Conservation (phyloP, 2,797 vertebrate genomes). For the Notolepis coatsorum region DNA sequence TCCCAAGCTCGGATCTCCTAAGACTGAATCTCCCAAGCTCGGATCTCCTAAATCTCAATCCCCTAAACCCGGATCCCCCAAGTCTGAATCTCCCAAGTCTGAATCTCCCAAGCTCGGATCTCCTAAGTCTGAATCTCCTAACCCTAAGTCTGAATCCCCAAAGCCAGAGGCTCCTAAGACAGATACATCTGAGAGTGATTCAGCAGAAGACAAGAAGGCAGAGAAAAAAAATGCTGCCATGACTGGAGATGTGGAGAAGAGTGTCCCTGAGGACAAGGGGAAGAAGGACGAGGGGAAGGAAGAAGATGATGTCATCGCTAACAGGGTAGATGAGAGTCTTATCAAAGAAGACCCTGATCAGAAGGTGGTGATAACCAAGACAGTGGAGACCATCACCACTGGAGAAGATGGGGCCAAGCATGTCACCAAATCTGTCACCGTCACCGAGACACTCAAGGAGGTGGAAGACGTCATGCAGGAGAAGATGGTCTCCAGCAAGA, state of each 20-base stretch:
- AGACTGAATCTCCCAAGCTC: too few species aligned
- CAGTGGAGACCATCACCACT: slow-evolving; percentile 90
- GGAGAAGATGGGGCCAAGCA: slow-evolving; percentile 92
- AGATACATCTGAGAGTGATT: slow-evolving; percentile 56
- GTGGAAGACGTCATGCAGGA: slow-evolving; percentile 90
- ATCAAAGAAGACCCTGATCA: slow-evolving; percentile 89
- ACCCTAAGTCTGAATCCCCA: slow-evolving; percentile 34
- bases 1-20: too few species aligned
- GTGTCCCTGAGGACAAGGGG: slow-evolving; percentile 67
- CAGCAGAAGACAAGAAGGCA: slow-evolving; percentile 49
- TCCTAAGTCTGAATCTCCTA: too few species aligned
- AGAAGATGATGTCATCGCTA: slow-evolving; percentile 87
- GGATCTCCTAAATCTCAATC: too few species aligned
- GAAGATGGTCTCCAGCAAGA: slow-evolving; percentile 90
- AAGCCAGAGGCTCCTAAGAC: slow-evolving; percentile 66
- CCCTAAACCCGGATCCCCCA: too few species aligned
- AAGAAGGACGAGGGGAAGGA: slow-evolving; percentile 64
- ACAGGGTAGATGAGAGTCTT: slow-evolving; percentile 92
- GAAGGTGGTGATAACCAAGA: slow-evolving; percentile 94
- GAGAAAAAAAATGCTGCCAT: slow-evolving; percentile 52
- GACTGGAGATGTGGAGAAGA: slow-evolving; percentile 63
- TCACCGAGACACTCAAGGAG: slow-evolving; percentile 94
- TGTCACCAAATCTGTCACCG: slow-evolving; percentile 94
- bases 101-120: too few species aligned
- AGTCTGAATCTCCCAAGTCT: too few species aligned